Conservation (phyloP, 2,797 vertebrate species). For the Sphenopsis melanotis region DNA sequence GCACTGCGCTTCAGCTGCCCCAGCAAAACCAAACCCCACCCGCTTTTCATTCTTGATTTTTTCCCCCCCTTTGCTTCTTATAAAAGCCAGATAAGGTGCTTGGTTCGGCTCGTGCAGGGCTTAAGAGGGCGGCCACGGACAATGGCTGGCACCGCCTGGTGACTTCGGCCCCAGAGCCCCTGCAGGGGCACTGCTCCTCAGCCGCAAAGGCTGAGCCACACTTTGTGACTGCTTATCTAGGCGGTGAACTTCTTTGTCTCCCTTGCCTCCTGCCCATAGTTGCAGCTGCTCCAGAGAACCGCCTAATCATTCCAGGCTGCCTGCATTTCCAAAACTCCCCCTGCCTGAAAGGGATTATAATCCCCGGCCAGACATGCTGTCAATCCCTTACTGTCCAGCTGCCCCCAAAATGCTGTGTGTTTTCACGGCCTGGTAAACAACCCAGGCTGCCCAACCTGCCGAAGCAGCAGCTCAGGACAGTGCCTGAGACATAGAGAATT, state of each 20-base stretch:
- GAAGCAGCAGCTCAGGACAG: not conserved
- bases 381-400: not conserved
- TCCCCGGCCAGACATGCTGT: not conserved
- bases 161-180: not conserved
- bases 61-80: not conserved
- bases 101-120: not conserved
- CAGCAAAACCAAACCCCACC: not conserved
- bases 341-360: not conserved
- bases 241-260: not conserved
- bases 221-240: not conserved
- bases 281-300: not conserved
- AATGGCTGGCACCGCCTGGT: not conserved
- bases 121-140: not conserved
- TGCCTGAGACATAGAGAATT: not conserved
- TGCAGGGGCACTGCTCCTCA: not conserved
- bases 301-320: not conserved
- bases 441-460: not conserved
- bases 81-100: not conserved
- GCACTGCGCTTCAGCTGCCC: not conserved
- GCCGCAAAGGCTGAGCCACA: not conserved
- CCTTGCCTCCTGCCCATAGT: not conserved
- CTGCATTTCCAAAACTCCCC: not conserved
- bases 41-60: not conserved
- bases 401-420: not conserved
- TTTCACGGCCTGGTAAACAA: not conserved